Evolutionary conservation across 2,113 vertebrate genomes (phyloP).

Genomic region (Forbesichthys papilliferus): DNA sequence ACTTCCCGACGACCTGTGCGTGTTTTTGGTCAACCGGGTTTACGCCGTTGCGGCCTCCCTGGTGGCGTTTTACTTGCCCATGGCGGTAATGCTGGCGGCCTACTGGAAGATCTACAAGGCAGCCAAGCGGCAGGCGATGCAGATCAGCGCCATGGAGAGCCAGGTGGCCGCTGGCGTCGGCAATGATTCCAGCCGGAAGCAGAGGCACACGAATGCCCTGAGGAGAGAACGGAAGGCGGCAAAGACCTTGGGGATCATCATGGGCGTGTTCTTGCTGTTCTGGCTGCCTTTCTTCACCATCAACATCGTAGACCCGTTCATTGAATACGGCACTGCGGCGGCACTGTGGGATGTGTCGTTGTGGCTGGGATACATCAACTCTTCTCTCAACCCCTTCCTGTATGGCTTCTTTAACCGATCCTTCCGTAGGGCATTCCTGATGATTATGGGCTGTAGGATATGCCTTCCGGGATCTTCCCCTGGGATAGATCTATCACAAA

Average conservation of each 20-base stretch:
- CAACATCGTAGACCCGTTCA: constrained; percentile 80
- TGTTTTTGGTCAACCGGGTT: constrained; percentile 74
- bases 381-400: constrained; percentile 80
- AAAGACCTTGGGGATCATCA: constrained; percentile 82
- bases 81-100: constrained; percentile 76
- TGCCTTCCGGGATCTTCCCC: constrained; percentile 66
- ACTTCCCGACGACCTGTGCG: constrained; percentile 66
- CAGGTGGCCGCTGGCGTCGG: constrained; percentile 72
- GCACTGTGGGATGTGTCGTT: constrained; percentile 77
- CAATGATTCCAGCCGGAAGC: constrained; percentile 71
- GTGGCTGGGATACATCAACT: constrained; percentile 82
- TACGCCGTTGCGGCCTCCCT: constrained; percentile 79
- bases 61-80: constrained; percentile 80
- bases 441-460: constrained; percentile 77
- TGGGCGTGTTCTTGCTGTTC: constrained; percentile 79
- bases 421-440: constrained; percentile 77
- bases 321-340: constrained; percentile 72
- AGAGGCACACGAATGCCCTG: constrained; percentile 71
- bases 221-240: constrained; percentile 77
- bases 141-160: constrained; percentile 78
- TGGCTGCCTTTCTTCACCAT: constrained; percentile 82
- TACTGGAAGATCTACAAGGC: constrained; percentile 83
- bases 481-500: constrained; percentile 75
- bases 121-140: constrained; percentile 76
- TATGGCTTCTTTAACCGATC: constrained; percentile 79